These are phyloP conservation scores for Cotesia congregata DNA, from an alignment of 2,888 invertebrate species.

Conservation along the genomic window DNA sequence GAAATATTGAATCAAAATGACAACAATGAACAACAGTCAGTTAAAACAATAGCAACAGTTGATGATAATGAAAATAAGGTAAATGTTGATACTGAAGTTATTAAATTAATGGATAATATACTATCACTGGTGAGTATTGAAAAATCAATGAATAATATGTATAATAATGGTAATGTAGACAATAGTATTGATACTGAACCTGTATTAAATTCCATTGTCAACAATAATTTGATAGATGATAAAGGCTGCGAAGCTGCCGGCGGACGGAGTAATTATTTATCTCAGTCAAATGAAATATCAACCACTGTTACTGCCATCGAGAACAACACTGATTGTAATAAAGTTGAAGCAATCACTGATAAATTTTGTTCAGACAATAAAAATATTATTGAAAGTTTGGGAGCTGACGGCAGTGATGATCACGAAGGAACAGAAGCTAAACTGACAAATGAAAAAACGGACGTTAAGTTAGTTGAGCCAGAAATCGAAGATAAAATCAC, in stretches of 20 bases:
- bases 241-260: not conserved
- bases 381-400: not conserved
- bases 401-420: not conserved
- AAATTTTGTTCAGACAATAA: not conserved
- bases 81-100: not conserved
- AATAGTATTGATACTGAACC: not conserved
- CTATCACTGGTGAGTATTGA: not conserved
- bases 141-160: not conserved
- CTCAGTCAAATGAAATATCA: constrained; percentile 1
- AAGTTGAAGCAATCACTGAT: not conserved
- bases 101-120: not conserved
- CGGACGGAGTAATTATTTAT: not conserved
- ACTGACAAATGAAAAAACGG: not conserved
- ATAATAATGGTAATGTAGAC: not conserved
- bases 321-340: not conserved
- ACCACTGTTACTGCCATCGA: not conserved
- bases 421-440: not conserved
- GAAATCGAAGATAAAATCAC: constrained; percentile 9
- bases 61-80: not conserved
- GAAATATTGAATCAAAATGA: not conserved
- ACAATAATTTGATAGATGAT: not conserved
- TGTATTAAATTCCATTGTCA: constrained; percentile 6
- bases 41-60: not conserved
- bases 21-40: not conserved
- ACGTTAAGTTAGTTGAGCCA: not conserved